Evolutionary conservation across 2,113 vertebrate genomes (phyloP), one percentile per base, ranked within the genome.

Genomic region (Maccullochella peelii): DNA sequence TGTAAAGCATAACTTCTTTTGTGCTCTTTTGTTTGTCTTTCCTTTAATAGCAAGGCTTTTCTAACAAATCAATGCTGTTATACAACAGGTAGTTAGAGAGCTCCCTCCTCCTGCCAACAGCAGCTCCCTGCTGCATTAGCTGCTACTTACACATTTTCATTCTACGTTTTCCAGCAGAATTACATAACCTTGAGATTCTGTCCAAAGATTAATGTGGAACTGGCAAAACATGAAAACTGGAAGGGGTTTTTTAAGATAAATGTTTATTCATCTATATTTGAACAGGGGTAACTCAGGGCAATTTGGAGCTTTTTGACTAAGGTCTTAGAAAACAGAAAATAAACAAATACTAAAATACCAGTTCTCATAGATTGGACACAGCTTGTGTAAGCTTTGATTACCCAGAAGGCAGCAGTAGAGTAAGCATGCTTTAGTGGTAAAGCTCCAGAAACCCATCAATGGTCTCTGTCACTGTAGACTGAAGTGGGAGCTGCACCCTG

Each of bases 1-100:
- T 63, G 76, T 25, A 72, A 58, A 86, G 82, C 65, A 79, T 8
- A 87, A 84, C 86, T 86, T 84, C 59, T 84, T 83, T 86, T 77
- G 55, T 62, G 61, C 30, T 54, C 74, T 85, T 91, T 88, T 88
- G 77, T 87, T 87, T 87, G 69, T 54, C 63, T 87, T 85, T 91
- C 85, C 85, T 87, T 88, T 87, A 86, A 90, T 84, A 92, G 89
- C 86, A 5, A 81, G 62, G 68, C 66, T 71, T 88, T 59, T 84
- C 89, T 61, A 65, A 92, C 80, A 88, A 91, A 94, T 93, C 93
- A 86, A 94, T 92, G 86, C 59, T 61, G 90, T 94, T 93, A 95
- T 25, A 92, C 93, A 95, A 94, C 86, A 91, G 82, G 86, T 90
- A 77, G 86, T 84, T 84, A 15, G 50, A 79, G 65, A 58, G 74